Conservation (phyloP, 2,113 vertebrate species). For the Porphyrio hochstetteri region DNA sequence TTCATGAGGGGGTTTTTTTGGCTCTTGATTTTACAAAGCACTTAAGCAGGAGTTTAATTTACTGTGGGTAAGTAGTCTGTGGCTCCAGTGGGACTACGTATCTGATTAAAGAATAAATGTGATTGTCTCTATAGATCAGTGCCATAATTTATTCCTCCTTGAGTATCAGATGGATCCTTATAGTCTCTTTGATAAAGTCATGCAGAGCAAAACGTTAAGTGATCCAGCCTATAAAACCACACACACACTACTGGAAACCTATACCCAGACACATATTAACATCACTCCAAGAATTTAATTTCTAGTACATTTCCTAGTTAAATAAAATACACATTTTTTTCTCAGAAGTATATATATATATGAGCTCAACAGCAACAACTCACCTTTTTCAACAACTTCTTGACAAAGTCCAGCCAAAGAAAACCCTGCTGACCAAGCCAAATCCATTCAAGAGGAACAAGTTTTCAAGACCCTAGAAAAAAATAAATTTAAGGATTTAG, state of each 20-base stretch:
- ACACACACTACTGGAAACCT: not conserved
- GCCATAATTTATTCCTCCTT: not conserved
- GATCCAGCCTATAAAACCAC: not conserved
- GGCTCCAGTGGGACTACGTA: not conserved
- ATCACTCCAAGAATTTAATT: not conserved
- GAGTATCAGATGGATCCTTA: not conserved
- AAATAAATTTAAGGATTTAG: not conserved
- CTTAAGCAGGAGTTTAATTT: conserved; percentile 17
- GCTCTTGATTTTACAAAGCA: not conserved
- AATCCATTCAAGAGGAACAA: not conserved
- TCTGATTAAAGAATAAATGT: conserved; percentile 7
- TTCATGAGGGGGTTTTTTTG: not conserved
- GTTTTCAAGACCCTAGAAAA: not conserved
- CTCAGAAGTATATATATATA: not conserved
- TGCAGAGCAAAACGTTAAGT: not conserved
- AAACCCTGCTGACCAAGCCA: not conserved
- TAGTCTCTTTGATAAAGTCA: not conserved
- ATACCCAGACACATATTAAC: not conserved
- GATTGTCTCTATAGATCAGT: conserved; percentile 12
- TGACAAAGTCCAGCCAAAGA: not conserved
- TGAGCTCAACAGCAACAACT: not conserved
- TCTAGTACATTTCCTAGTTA: not conserved
- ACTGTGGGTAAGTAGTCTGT: not conserved
- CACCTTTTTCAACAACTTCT: not conserved
- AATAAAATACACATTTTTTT: not conserved